Evolutionary conservation across 2,113 vertebrate species (phyloP).

Genomic region (Hymenochirus boettgeri): DNA sequence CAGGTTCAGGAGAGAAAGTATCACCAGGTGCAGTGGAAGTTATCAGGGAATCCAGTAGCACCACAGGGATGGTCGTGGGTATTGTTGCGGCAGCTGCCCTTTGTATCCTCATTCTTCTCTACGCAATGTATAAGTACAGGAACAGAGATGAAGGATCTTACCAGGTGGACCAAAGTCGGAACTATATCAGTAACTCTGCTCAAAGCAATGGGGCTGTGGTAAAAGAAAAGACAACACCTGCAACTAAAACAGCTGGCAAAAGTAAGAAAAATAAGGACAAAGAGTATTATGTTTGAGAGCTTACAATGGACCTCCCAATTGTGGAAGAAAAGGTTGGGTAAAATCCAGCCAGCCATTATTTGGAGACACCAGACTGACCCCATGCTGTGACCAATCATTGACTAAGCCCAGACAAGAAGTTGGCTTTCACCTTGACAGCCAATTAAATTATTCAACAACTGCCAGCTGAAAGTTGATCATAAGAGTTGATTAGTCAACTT

Average conservation of each 20-base stretch:
- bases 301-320: slow-evolving; percentile 20
- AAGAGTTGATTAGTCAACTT: slow-evolving; percentile 17
- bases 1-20: slow-evolving; percentile 76
- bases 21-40: slow-evolving; percentile 86
- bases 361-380: slow-evolving; percentile 36
- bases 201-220: slow-evolving; percentile 83
- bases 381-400: slow-evolving; percentile 38
- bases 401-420: slow-evolving; percentile 30
- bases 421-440: slow-evolving; percentile 18
- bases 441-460: slow-evolving; percentile 32
- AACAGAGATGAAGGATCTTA: slow-evolving; percentile 93
- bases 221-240: slow-evolving; percentile 80
- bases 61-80: slow-evolving; percentile 93
- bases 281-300: slow-evolving; percentile 86
- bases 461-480: slow-evolving; percentile 17
- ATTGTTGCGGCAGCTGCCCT: slow-evolving; percentile 92
- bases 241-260: slow-evolving; percentile 80
- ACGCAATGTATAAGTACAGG: slow-evolving; percentile 97
- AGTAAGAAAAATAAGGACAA: slow-evolving; percentile 95
- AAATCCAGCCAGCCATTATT: slow-evolving; percentile 28
- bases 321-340: slow-evolving; percentile 23
- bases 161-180: slow-evolving; percentile 84
- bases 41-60: slow-evolving; percentile 90
- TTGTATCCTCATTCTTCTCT: slow-evolving; percentile 95
- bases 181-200: slow-evolving; percentile 80